Evolutionary conservation across 2,888 invertebrate genomes (phyloP).

Genomic region (Athalia cordata): DNA sequence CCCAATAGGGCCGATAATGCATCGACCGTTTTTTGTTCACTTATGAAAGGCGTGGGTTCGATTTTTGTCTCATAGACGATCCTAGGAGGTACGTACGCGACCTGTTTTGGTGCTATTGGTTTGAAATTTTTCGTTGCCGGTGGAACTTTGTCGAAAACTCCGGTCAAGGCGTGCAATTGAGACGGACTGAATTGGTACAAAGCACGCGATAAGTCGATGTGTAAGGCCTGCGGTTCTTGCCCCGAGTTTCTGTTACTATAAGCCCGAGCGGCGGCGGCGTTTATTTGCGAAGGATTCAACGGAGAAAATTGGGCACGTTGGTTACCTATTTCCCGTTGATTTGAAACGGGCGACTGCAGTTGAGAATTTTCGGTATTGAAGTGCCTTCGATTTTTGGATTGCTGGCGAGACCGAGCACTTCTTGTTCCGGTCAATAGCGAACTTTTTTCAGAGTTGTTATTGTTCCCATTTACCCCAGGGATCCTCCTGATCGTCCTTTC

Average conservation of each 20-base stretch:
- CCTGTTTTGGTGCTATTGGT: slow-evolving; percentile 51
- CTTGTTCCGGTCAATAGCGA: neutral
- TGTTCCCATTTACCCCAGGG: neutral
- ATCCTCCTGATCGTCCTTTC: slow-evolving; percentile 6
- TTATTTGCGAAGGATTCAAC: slow-evolving; percentile 34
- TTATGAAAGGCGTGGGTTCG: slow-evolving; percentile 49
- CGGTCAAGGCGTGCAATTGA: slow-evolving; percentile 46
- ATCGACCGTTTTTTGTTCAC: slow-evolving; percentile 50
- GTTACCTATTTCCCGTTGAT: neutral
- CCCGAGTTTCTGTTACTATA: slow-evolving; percentile 13
- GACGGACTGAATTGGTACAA: slow-evolving; percentile 42
- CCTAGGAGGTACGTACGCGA: slow-evolving; percentile 56
- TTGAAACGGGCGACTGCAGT: neutral
- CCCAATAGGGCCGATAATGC: slow-evolving; percentile 75
- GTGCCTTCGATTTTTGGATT: neutral
- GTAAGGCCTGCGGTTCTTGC: slow-evolving; percentile 2
- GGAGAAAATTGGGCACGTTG: neutral
- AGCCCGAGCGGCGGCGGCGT: slow-evolving; percentile 19
- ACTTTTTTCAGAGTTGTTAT: neutral
- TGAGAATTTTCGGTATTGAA: neutral
- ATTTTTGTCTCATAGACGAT: slow-evolving; percentile 56
- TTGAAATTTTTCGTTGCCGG: slow-evolving; percentile 50
- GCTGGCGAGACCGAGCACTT: neutral
- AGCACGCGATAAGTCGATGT: slow-evolving; percentile 31
- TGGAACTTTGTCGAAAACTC: slow-evolving; percentile 49